Base-by-base conservation (phyloP, 2,888 invertebrate genomes). In the Cephus runcator region DNA sequence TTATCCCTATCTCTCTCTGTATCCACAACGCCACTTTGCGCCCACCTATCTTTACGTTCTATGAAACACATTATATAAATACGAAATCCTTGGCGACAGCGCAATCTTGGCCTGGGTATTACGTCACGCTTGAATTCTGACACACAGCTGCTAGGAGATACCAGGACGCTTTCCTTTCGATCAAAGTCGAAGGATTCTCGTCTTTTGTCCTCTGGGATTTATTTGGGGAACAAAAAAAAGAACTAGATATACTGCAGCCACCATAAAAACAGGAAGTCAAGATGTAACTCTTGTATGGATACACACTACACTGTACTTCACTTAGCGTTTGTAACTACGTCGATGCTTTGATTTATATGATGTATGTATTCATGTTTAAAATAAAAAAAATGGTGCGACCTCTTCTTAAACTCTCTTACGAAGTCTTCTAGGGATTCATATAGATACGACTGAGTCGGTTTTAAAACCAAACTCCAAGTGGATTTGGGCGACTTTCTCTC, bases 391-490 rank as follows among this genome's bases (percentile, higher is more conserved):
- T 56, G 9, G 9, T 40, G 40, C 6, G 40, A 40, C 4, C 56
- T 23, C 56, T 56, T 56, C 56, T 56, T 56, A 56, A 56, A 23
- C 23, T 56, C 9, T 23, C 3, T 56, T 56, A 23, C 1, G 23
- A 56, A 56, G 56, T 56, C 23, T 56, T 56, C 9, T 1, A 23
- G 15, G 23, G 56, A 23, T 56, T 40, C 23, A 23, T 56, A 56
- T 56, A 56, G 56, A 56, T 56, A 56, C 56, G 15, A 82, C 81
- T 82, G 76, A 85, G 85, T 82, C 87, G 85, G 85, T 88, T 87
- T 87, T 81, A 80, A 88, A 89, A 89, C 86, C 88, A 85, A 87
- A 88, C 87, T 56, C 83, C 85, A 88, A 89, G 89, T 89, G 89
- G 89, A 89, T 89, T 89, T 89, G 84, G 36, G 71, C 71, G 71